Conservation (phyloP, 2,888 invertebrate species). For the Oasisia sp. region DNA sequence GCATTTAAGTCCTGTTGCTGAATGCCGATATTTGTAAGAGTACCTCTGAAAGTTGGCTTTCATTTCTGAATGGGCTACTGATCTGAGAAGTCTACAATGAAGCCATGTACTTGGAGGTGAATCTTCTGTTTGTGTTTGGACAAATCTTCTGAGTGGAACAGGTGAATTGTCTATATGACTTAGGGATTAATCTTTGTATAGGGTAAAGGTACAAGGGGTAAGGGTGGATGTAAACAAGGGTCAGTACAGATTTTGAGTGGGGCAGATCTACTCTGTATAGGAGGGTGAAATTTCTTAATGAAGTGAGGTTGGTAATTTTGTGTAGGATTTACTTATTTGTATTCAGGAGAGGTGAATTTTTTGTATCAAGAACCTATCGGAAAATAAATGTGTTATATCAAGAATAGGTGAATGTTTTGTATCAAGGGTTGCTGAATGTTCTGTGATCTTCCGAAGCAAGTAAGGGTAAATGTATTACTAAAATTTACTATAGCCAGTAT, state of each 20-base stretch:
- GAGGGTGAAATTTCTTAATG: background rate
- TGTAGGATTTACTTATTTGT: too few species aligned
- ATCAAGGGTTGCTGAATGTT: background rate
- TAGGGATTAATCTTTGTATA: background rate
- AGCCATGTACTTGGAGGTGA: background rate
- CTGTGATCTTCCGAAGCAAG: background rate
- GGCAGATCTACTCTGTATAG: background rate
- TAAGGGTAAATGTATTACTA: background rate
- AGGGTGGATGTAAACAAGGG: background rate
- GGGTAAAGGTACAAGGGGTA: background rate
- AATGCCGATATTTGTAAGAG: background rate
- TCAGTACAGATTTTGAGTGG: background rate
- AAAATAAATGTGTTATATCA: background rate
- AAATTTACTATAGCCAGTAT: background rate
- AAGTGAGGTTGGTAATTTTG: background rate
- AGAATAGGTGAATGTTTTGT: background rate
- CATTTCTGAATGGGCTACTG: constrained; percentile 13
- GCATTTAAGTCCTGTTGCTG: background rate
- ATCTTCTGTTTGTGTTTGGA: background rate
- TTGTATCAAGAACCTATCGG: background rate
- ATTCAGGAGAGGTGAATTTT: background rate
- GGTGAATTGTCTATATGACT: background rate
- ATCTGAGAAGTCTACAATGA: background rate
- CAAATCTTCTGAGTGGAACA: background rate
- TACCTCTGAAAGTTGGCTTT: background rate